Percentiles rank a stretch among this genome's conserved stretches.
Conservation (phyloP, 2,888 invertebrate genomes). For the Lycophotia porphyrea region DNA sequence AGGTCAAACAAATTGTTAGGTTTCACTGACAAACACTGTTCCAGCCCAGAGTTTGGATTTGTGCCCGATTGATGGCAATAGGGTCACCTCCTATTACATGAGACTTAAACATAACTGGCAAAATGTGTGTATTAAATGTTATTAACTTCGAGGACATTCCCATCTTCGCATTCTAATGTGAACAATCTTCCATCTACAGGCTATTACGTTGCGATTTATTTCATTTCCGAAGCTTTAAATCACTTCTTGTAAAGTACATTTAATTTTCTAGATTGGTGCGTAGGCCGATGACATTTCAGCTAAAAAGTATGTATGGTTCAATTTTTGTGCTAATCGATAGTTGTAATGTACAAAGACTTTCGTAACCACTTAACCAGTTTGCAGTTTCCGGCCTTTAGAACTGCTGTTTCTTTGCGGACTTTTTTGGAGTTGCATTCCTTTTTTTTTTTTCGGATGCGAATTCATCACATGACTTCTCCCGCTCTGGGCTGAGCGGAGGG, state of each 20-base stretch:
- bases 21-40: too few relatives aligned
- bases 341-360: not conserved
- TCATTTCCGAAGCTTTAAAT: slow-evolving; percentile 14
- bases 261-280: slow-evolving; percentile 18
- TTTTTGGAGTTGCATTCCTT: not conserved
- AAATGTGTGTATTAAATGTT: too few relatives aligned
- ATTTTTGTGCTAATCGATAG: not conserved
- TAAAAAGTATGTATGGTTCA: not conserved
- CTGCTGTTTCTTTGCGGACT: too few relatives aligned
- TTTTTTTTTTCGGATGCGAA: too few relatives aligned
- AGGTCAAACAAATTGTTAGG: not conserved
- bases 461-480: too few relatives aligned
- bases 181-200: not conserved
- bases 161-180: not conserved
- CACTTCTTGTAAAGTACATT: slow-evolving; percentile 2
- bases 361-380: not conserved
- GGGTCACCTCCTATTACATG: too few relatives aligned
- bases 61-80: too few relatives aligned
- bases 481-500: too few relatives aligned
- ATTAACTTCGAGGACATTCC: not conserved
- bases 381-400: too few relatives aligned
- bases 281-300: not conserved
- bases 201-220: slow-evolving; percentile 5
- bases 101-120: too few relatives aligned
- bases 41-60: too few relatives aligned